These are phyloP conservation scores for Eurystomus glaucurus DNA, from an alignment of 2,797 vertebrate species.

Conservation along the genomic window DNA sequence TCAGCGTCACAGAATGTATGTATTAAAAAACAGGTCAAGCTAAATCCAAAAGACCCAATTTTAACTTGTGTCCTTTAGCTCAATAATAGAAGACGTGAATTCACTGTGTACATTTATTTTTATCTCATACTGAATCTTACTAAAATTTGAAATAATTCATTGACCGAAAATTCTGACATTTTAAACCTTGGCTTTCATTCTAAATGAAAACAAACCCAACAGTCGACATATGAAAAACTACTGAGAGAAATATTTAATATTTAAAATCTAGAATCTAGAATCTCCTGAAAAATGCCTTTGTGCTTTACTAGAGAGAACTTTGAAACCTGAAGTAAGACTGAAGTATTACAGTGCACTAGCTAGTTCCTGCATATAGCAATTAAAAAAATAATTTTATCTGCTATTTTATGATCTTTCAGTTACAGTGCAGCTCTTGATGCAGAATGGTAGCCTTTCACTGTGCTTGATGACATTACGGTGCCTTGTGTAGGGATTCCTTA, in stretches of 20 bases:
- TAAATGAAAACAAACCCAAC: neutral
- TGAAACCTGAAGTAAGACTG: neutral
- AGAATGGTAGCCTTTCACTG: accelerated
- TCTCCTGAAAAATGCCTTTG: neutral
- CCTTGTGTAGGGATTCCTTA: neutral
- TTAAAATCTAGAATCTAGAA: neutral
- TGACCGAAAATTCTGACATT: neutral
- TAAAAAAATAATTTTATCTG: neutral
- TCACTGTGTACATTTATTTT: neutral
- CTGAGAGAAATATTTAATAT: neutral
- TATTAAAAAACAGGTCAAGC: neutral
- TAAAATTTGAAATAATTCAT: neutral
- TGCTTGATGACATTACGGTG: neutral
- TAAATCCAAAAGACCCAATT: neutral
- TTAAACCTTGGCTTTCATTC: neutral
- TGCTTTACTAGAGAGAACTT: neutral
- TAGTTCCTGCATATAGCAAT: neutral
- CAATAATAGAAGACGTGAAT: neutral
- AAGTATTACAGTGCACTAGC: neutral
- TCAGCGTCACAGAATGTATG: neutral
- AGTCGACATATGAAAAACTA: neutral
- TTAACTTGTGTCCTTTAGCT: neutral
- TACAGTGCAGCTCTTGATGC: neutral
- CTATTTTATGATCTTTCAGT: neutral
- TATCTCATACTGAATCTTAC: neutral